Base-by-base conservation (phyloP, 2,113 vertebrate genomes). In the Xiphophorus hellerii region DNA sequence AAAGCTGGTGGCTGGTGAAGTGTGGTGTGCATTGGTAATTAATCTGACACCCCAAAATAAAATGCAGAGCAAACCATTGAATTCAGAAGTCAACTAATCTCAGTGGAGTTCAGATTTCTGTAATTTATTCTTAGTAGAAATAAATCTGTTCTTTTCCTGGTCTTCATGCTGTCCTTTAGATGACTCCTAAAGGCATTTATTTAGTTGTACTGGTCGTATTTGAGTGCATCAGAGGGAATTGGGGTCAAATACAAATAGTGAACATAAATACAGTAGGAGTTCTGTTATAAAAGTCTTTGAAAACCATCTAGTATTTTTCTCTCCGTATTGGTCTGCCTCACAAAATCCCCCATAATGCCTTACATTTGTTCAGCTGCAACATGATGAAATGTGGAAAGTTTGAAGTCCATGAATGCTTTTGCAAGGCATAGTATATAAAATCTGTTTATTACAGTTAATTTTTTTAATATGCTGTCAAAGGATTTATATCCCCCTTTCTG, bases 401-500 rank as follows among this genome's bases (percentile, higher is more conserved):
- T 48, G 44, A 48, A 48, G 44, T 48, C 44, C 14, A 20, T 48
- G 4, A 7, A 48, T 22, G 14, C 17, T 48, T 48, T 48, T 48
- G 17, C 44, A 48, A 58, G 51, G 51, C 51, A n/a, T n/a, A 58
- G 22, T 58, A n/a, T 58, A n/a, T 58, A 25, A 58, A 20, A 25
- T 58, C 51, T 60, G 63, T 63, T 67, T 25, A 62, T 65, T 69
- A 25, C 25, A 58, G 51, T n/a, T 42, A 42, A 58, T 74, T 69
- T 62, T 13, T n/a, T 3, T 42, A 61, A 33, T 20, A 20, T 33
- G 25, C 30, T 60, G 73, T 75, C 31, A 48, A 42, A 54, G 72
- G 69, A 79, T 76, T 62, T 17, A 69, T 67, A 70, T 81, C 73
- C 48, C 70, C 30, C 62, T 44, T 68, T 39, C 71, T 73, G 51